A percentile compares a stretch with the other conserved stretches of the same genome.
These are phyloP conservation scores for Drosophila diplacantha DNA, from an alignment of 2,888 invertebrate genomes.

Conservation along the genomic window DNA sequence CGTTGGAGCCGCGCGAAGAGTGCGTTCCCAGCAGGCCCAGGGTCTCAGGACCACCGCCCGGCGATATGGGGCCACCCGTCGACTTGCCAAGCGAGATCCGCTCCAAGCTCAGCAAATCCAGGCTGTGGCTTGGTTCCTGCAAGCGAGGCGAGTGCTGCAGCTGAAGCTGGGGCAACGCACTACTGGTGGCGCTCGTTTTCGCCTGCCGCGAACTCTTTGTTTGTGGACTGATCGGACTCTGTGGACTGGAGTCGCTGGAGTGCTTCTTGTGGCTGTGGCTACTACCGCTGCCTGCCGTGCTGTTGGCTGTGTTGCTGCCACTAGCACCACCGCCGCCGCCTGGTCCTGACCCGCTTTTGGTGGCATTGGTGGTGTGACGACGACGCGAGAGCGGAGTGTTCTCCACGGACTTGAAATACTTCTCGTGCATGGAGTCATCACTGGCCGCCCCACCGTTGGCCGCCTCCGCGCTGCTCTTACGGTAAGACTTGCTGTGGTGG, in stretches of 20 bases:
- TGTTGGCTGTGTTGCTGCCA: conserved; percentile 63
- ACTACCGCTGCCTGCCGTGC: conserved; percentile 68
- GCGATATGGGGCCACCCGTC: conserved; percentile 61
- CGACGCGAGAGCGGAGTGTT: conserved; percentile 83
- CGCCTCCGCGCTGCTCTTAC: conserved; percentile 72
- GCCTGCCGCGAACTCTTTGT: conserved; percentile 64
- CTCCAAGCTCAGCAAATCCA: conserved; percentile 71
- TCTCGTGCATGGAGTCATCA: conserved; percentile 90
- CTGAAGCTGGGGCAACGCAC: conserved; percentile 45
- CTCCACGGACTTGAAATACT: conserved; percentile 86
- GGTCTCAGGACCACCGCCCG: conserved; percentile 71
- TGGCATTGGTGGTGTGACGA: conserved; percentile 74
- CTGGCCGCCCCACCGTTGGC: conserved; percentile 80
- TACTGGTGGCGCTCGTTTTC: conserved; percentile 61
- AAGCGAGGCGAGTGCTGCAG: conserved; percentile 65
- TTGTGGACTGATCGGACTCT: conserved; percentile 81
- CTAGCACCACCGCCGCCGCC: conserved; percentile 53
- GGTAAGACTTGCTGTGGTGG: conserved; percentile 74
- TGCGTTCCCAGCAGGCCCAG: conserved; percentile 71
- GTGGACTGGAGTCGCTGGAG: conserved; percentile 82
- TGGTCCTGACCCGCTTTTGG: conserved; percentile 52
- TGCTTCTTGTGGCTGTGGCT: conserved; percentile 73
- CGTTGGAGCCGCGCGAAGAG: conserved; percentile 74
- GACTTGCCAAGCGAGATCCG: conserved; percentile 63
- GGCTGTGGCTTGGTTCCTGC: conserved; percentile 62